These are phyloP conservation scores for Cochlearius cochlearius DNA, from an alignment of 2,113 vertebrate species.

Conservation along the genomic window DNA sequence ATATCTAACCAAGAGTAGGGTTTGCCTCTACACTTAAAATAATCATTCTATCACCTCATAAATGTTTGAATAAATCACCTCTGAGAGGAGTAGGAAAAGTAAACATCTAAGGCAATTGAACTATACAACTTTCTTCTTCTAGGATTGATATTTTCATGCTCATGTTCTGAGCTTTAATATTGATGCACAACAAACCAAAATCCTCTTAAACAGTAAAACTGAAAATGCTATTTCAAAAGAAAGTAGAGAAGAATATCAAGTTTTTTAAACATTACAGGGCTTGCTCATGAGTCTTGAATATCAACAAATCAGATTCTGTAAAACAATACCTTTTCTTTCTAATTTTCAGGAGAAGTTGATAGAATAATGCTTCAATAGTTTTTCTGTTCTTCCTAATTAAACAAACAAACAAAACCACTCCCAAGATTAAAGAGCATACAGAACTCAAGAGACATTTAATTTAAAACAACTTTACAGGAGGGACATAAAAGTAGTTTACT, in stretches of 20 bases:
- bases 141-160: neutral
- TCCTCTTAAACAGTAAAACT: neutral
- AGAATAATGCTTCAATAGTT: constrained; percentile 11
- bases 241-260: neutral
- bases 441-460: constrained; percentile 13
- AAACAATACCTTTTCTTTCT: neutral
- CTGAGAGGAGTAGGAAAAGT: neutral
- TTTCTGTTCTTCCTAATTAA: constrained; percentile 40
- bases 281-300: neutral
- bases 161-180: neutral
- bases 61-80: neutral
- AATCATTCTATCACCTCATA: neutral
- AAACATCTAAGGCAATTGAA: neutral
- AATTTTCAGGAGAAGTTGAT: constrained; percentile 17
- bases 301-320: neutral
- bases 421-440: constrained; percentile 30
- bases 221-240: neutral
- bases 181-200: neutral
- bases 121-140: neutral
- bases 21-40: neutral
- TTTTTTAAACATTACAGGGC: neutral
- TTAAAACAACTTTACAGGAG: constrained; percentile 30
- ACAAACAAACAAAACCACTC: neutral
- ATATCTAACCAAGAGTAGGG: neutral
- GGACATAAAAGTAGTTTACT: neutral